A percentile compares a stretch with the other conserved stretches of the same genome.
phyloP scores from a whole-genome alignment of 2,113 vertebrate species.

The Ptyas mucosa region DNA sequence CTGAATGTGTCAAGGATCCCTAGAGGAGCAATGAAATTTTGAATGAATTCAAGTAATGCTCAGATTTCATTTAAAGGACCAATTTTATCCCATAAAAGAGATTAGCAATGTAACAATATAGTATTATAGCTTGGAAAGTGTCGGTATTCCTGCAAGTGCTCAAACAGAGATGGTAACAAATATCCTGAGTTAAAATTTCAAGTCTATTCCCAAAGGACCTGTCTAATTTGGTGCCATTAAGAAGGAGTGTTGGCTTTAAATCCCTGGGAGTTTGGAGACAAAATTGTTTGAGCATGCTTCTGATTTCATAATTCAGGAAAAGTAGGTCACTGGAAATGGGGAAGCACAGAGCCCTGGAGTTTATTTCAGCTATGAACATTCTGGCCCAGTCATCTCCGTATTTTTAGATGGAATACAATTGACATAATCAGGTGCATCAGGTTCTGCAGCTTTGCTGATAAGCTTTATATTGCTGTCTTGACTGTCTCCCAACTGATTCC shows the following conservation, averaged over 20 bases:
- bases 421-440: background rate
- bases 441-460: background rate
- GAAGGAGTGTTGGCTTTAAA: background rate
- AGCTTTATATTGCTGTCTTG: background rate
- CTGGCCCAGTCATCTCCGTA: background rate
- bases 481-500: background rate
- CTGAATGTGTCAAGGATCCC: background rate
- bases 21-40: background rate
- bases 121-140: constrained; percentile 4
- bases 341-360: background rate
- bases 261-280: constrained; percentile 2
- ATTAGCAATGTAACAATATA: background rate
- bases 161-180: background rate
- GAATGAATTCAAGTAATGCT: background rate
- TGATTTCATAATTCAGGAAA: background rate
- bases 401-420: background rate
- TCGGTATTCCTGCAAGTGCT: background rate
- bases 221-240: constrained; percentile 5
- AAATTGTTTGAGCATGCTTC: background rate
- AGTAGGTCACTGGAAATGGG: background rate
- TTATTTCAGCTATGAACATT: constrained; percentile 8
- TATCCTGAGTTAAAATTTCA: constrained; percentile 13
- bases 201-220: background rate
- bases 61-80: background rate
- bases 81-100: background rate